Evolutionary conservation across 2,797 vertebrate genomes (phyloP), one percentile per base, ranked within the genome.

Genomic region (Argya squamiceps): DNA sequence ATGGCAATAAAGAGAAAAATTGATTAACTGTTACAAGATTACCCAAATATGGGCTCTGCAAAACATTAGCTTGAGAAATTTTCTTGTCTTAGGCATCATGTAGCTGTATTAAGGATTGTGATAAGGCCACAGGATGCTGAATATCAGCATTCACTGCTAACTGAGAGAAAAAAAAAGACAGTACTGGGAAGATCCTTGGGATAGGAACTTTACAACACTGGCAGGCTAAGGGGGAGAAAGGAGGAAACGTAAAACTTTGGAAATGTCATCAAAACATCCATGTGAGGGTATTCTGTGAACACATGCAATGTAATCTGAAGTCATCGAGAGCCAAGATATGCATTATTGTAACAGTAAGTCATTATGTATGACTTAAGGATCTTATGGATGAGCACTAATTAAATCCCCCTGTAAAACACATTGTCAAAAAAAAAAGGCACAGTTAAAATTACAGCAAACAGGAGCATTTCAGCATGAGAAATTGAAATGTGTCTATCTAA

Each of bases 181-280:
- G 15, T 10, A 32, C 6, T 15, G 8, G 26, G 30, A 27, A 78
- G 56, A 47, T 84, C 24, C 41, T 55, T 41, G 20, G 11, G 11
- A 24, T 3, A 52, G 30, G 34, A 67, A 30, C 4, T 89, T 84
- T 24, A 18, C 17, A 43, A 67, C 44, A 20, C 27, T 71, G 41
- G 10, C 12, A 60, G 37, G 27, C 10, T 69, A 24, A 78, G 26
- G 7, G 5, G 12, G 46, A 62, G 36, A 77, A 23, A 62, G 10
- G 1, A 50, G 3, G 10, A 24, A 30, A 53, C 1, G 0, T 3
- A 6, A 39, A 19, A 26, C 16, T 88, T 58, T 3, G 16, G 16
- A 84, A 89, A 32, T 22, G 43, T 22, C 36, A 71, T 49, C 27
- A 50, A 89, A 71, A 52, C 26, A 23, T 20, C 50, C 53, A 1